Evolutionary conservation across 2,113 vertebrate species (phyloP), one percentile per base, ranked within the genome.

Genomic region (Paracanthobrama guichenoti): DNA sequence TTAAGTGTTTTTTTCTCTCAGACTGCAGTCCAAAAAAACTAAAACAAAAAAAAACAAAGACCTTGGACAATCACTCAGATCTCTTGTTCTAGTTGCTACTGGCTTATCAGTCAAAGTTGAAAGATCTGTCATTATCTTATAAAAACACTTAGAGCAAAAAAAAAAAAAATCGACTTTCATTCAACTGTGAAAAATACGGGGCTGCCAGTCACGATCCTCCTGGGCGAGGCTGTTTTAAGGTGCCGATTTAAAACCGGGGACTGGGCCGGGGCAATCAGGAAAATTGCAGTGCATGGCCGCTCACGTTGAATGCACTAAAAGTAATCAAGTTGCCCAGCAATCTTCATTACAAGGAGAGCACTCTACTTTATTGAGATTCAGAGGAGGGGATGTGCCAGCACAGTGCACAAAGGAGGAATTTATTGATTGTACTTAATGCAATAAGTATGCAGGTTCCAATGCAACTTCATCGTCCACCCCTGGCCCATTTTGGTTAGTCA

Each of bases 341-440:
- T 94, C 92, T 93, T 93, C 94, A 94, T 95, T 95, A 94, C 62
- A 86, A 87, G 64, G 82, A 91, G 86, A 93, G 92, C 93, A 93
- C 93, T 94, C 91, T 90, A 91, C 91, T 91, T 92, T 93, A 95
- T 94, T 93, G 91, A 91, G 90, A 94, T 92, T 93, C 91, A 88
- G 90, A 73, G 73, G 83, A 86, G 80, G 86, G 88, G 88, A 89
- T 90, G 85, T 88, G 91, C 89, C 81, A 86, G 89, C 69, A 82
- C 48, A 31, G 73, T 48, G 42, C 85, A 91, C 89, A 92, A 91
- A 92, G 89, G 86, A 90, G 92, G 77, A 85, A 94, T 94, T 94
- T 95, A 95, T 95, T 92, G 94, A 94, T 95, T 91, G 90, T 92
- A 93, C 92, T 94, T 94, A 94, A 95, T 93, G 91, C 90, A 94